These are phyloP conservation scores for Exaiptasia diaphana DNA, from an alignment of 64 coral and sea anemone species.

Conservation along the genomic window DNA sequence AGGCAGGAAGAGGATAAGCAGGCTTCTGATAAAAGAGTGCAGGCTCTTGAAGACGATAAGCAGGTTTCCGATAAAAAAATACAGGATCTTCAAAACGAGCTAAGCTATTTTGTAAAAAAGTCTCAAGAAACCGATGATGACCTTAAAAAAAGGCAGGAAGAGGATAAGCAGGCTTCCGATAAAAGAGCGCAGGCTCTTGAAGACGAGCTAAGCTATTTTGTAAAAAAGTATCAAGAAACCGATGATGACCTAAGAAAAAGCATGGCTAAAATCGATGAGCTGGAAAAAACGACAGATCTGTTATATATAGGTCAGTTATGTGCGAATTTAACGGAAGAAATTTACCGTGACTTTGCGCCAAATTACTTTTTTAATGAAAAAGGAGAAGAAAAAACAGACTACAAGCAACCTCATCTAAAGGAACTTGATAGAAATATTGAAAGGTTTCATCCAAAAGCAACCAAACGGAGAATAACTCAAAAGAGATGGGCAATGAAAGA, in stretches of 20 bases:
- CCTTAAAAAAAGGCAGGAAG: too few relatives aligned
- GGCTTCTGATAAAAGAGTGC: too few relatives aligned
- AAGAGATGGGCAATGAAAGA: not conserved
- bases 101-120: too few relatives aligned
- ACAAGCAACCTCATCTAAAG: not conserved
- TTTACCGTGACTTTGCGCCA: not conserved
- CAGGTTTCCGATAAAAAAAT: too few relatives aligned
- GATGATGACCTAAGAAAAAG: not conserved
- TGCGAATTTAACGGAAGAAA: not conserved
- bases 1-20: too few relatives aligned
- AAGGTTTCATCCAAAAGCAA: not conserved
- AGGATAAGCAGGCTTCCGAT: too few relatives aligned
- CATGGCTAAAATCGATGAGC: not conserved
- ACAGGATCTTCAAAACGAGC: too few relatives aligned
- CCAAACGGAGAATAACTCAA: too few relatives aligned
- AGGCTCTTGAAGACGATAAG: too few relatives aligned
- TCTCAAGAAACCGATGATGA: too few relatives aligned
- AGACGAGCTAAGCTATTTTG: not conserved
- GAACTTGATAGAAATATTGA: not conserved
- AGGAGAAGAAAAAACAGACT: not conserved
- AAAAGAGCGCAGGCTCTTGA: too few relatives aligned
- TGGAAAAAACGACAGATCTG: not conserved
- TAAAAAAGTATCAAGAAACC: not conserved
- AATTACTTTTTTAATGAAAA: too few relatives aligned
- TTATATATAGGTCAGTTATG: not conserved